Conservation (phyloP, 2,888 invertebrate species). For the Leptinotarsa rubiginosa region DNA sequence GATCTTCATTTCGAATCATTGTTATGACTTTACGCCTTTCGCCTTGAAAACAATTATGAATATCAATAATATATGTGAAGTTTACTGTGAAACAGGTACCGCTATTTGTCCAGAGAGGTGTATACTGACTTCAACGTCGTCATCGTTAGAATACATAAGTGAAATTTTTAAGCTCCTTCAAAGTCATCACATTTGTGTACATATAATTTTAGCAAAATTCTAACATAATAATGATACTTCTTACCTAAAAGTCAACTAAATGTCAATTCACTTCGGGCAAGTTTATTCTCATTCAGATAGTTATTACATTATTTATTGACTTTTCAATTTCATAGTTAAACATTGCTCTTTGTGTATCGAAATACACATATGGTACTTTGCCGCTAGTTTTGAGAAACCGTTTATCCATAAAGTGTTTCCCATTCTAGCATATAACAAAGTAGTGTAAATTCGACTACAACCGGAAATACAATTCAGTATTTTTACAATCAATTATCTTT, state of each 20-base stretch:
- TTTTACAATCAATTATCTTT: constrained; percentile 47
- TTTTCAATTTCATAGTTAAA: constrained; percentile 30
- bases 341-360: constrained; percentile 30
- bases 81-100: background rate
- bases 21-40: too few relatives aligned
- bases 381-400: constrained; percentile 27
- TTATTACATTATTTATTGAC: constrained; percentile 27
- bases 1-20: too few relatives aligned
- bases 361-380: constrained; percentile 27
- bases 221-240: background rate
- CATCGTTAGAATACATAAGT: constrained; percentile 3
- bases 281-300: constrained; percentile 3
- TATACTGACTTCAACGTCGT: background rate
- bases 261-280: constrained; percentile 1
- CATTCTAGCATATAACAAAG: background rate
- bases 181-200: constrained; percentile 34
- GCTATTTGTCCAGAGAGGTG: background rate
- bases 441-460: too few relatives aligned
- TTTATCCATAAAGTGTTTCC: background rate
- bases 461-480: too few relatives aligned
- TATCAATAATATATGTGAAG: background rate
- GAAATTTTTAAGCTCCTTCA: constrained; percentile 9
- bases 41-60: too few relatives aligned
- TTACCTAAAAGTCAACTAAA: constrained; percentile 12
- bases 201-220: constrained; percentile 43